These are phyloP conservation scores for Tenthredo notha DNA, from an alignment of 2,888 invertebrate species.

Conservation along the genomic window DNA sequence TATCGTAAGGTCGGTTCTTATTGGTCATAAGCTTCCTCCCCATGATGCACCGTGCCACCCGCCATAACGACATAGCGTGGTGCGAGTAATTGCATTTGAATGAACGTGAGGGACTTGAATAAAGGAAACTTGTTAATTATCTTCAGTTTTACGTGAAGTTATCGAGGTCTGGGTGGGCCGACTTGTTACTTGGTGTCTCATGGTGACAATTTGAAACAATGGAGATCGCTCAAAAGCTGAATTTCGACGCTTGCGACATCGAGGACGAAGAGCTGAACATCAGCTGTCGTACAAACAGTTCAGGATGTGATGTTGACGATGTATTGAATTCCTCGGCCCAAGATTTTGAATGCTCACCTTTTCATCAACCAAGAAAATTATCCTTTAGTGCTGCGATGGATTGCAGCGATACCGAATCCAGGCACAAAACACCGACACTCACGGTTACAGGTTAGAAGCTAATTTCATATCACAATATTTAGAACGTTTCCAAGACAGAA, in stretches of 20 bases:
- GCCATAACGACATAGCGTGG: slow-evolving; percentile 72
- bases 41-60: slow-evolving; percentile 65
- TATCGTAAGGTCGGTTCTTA: slow-evolving; percentile 55
- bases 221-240: slow-evolving; percentile 75
- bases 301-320: slow-evolving; percentile 84
- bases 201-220: slow-evolving; percentile 66
- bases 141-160: slow-evolving; percentile 49
- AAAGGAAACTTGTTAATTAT: slow-evolving; percentile 57
- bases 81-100: slow-evolving; percentile 67
- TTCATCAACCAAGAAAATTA: slow-evolving; percentile 82
- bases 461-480: slow-evolving; percentile 15
- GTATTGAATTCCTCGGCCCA: slow-evolving; percentile 83
- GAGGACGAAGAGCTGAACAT: slow-evolving; percentile 81
- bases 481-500: slow-evolving; percentile 15
- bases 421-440: slow-evolving; percentile 65
- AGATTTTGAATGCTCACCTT: slow-evolving; percentile 81
- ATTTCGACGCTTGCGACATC: slow-evolving; percentile 74
- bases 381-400: slow-evolving; percentile 81
- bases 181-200: slow-evolving; percentile 55
- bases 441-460: slow-evolving; percentile 70
- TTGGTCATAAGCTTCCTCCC: slow-evolving; percentile 64
- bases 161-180: slow-evolving; percentile 24
- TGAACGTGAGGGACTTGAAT: slow-evolving; percentile 62
- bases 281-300: slow-evolving; percentile 79
- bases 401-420: slow-evolving; percentile 72